Percentiles rank a stretch among this genome's conserved stretches.
phyloP scores from a whole-genome alignment of 2,888 invertebrate genomes.

The Amphipyra tragopoginis region DNA sequence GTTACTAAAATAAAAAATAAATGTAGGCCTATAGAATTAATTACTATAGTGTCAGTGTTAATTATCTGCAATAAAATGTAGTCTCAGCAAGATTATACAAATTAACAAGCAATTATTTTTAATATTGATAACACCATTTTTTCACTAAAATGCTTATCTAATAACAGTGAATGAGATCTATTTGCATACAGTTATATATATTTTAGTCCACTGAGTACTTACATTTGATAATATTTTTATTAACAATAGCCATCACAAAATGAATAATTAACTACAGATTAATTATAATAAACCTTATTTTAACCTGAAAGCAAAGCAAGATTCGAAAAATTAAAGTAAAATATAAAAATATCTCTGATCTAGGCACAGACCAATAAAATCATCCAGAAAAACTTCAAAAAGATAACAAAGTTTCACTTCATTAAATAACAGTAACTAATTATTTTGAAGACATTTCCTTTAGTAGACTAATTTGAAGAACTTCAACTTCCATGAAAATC shows the following conservation, averaged over 20 bases:
- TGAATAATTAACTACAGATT: slow-evolving; percentile 37
- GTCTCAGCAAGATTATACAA: slow-evolving; percentile 25
- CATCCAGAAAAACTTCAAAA: too few species aligned
- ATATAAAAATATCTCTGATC: slow-evolving; percentile 14
- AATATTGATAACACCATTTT: slow-evolving; percentile 12
- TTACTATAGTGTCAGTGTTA: slow-evolving; percentile 34
- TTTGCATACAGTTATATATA: slow-evolving; percentile 43
- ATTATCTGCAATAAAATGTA: slow-evolving; percentile 37
- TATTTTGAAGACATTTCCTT: not conserved
- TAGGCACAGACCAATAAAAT: slow-evolving; percentile 9
- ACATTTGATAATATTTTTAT: slow-evolving; percentile 33
- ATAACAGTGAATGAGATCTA: slow-evolving; percentile 61
- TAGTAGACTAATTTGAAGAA: too few species aligned
- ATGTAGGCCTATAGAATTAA: slow-evolving; percentile 51
- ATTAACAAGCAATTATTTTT: slow-evolving; percentile 28
- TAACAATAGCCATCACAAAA: slow-evolving; percentile 54
- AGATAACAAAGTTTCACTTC: too few species aligned
- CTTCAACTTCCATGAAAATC: not conserved
- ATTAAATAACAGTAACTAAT: too few species aligned
- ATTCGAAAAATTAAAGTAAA: slow-evolving; percentile 20
- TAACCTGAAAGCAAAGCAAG: slow-evolving; percentile 47
- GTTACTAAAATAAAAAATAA: slow-evolving; percentile 65
- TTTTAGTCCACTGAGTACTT: slow-evolving; percentile 40
- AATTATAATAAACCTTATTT: slow-evolving; percentile 29
- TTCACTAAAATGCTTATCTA: slow-evolving; percentile 34